phyloP scores from a whole-genome alignment of 2,113 vertebrate genomes.

The Chlamydotis undulata region DNA sequence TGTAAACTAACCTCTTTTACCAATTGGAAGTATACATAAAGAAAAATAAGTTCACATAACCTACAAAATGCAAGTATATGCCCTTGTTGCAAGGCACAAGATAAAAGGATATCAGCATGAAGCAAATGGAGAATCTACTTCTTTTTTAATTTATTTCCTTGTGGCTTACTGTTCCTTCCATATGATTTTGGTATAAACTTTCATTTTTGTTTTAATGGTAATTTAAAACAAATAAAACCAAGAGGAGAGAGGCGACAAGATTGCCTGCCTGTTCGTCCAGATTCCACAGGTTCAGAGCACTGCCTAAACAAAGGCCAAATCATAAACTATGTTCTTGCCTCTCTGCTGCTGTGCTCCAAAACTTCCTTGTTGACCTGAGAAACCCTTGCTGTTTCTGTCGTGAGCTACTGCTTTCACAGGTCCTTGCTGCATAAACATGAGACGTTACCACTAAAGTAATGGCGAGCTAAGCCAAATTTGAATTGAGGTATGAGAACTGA shows the following conservation, averaged over 20 bases:
- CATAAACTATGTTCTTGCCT: not conserved
- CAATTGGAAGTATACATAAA: not conserved
- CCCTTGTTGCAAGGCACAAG: not conserved
- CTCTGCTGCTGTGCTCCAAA: not conserved
- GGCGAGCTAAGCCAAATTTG: not conserved
- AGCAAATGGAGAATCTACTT: not conserved
- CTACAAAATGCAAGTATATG: not conserved
- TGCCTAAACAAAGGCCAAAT: not conserved
- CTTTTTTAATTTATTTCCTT: not conserved
- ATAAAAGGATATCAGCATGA: not conserved
- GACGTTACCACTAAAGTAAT: not conserved
- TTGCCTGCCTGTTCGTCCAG: not conserved
- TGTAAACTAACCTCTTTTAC: not conserved
- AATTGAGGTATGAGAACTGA: not conserved
- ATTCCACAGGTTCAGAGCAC: not conserved
- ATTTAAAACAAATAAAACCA: not conserved
- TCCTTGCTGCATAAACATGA: not conserved
- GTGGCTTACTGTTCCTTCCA: not conserved
- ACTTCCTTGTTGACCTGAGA: not conserved
- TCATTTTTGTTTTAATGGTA: not conserved
- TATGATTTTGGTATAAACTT: not conserved
- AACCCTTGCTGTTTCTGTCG: not conserved
- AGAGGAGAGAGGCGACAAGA: not conserved
- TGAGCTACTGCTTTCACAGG: not conserved
- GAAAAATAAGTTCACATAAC: not conserved